Base-by-base conservation (phyloP, 2,113 vertebrate species). In the Oenanthe oenanthe region DNA sequence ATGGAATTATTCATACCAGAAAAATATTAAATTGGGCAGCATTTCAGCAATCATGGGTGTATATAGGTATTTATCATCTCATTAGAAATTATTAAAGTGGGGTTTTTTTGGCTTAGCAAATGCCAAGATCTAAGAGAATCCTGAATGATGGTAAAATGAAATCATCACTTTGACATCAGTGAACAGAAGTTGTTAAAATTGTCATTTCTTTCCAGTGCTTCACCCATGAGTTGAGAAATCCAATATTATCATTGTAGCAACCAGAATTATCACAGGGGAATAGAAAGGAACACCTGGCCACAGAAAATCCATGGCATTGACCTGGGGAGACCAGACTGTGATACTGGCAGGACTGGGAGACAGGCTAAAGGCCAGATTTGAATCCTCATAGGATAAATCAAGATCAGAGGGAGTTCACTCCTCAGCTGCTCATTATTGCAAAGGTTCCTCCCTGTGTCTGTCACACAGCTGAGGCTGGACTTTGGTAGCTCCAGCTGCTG, bases 261-360 rank as follows among this genome's bases (percentile, higher is more conserved):
- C 53, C 72, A 54, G 31, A 65, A 40, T 79, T 84, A 95, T 65
- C 67, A 70, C 26, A 63, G 57, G 89, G 80, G 83, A 97, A 96
- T 66, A 92, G 82, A 93, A 90, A 79, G 57, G 72, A 94, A 70
- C 85, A 97, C n/a, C 89, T 73, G 73, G 83, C 60, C n/a, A 38
- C 54, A 92, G 93, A 95, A 97, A 97, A 98, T 97, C 96, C 96
- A 89, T 85, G 74, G 63, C 85, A 95, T 68, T 97, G 97, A 96
- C 92, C 76, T 56, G 48, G 48, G 63, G 58, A 91, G 62, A 93
- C 93, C 54, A 73, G 77, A 29, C 15, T 82, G 43, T 72, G 86
- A 71, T 76, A n/a, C 45, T 42, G 85, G 56, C 12, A 9, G 78
- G 65, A 53, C 4, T 61, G 48, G 72, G 74, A 38, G 54, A 72